phyloP scores from a whole-genome alignment of 2,113 vertebrate species.

The Mystacornis crossleyi region DNA sequence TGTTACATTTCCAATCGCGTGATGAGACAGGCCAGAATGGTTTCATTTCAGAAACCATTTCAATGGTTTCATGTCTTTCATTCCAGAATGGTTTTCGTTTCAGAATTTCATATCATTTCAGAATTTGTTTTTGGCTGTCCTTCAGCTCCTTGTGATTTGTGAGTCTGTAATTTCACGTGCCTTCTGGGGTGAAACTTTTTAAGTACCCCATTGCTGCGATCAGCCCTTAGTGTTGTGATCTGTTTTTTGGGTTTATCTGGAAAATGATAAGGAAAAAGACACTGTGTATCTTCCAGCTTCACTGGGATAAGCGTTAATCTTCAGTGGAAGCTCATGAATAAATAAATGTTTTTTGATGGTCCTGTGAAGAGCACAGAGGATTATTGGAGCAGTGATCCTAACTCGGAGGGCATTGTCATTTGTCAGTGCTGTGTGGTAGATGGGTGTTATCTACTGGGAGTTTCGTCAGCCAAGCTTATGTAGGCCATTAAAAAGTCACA shows the following conservation, averaged over 20 bases:
- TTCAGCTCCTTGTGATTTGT: neutral
- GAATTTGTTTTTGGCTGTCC: neutral
- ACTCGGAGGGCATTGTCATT: neutral
- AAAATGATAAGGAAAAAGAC: neutral
- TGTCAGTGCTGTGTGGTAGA: neutral
- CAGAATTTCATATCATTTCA: neutral
- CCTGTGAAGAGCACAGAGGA: neutral
- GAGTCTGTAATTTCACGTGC: neutral
- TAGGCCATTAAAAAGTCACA: neutral
- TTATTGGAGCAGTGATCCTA: neutral
- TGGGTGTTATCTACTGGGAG: neutral
- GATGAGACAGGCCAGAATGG: neutral
- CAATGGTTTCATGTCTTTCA: neutral
- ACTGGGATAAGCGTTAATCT: neutral
- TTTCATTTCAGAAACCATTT: neutral
- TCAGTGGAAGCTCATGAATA: neutral
- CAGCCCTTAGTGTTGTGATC: neutral
- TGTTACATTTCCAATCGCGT: neutral
- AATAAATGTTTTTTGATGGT: neutral
- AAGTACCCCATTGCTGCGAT: neutral
- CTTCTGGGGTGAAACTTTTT: neutral
- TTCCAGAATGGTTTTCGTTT: neutral
- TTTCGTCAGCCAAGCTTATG: neutral
- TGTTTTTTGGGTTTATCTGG: neutral
- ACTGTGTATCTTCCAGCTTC: neutral